Evolutionary conservation across 1,140 invertebrate species (phyloP).

Genomic region (Hypothenemus hampei): DNA sequence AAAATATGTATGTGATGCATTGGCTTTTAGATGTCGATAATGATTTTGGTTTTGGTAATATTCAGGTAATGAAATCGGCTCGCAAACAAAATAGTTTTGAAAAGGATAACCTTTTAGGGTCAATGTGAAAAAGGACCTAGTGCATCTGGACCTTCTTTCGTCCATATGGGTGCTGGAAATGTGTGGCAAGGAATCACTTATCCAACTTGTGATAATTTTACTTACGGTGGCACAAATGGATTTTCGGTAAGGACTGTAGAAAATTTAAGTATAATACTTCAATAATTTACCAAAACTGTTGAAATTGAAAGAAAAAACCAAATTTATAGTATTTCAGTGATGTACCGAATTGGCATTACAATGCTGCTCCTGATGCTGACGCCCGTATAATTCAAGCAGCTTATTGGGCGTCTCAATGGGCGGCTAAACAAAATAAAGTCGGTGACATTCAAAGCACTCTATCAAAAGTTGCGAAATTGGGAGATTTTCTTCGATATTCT

Average conservation of each 20-base stretch:
- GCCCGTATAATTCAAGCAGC: slow-evolving; percentile 15
- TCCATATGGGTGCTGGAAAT: slow-evolving; percentile 15
- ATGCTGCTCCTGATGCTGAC: slow-evolving; percentile 21
- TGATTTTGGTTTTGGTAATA: slow-evolving; percentile 21
- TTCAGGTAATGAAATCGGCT: slow-evolving; percentile 15
- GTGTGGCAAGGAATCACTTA: slow-evolving; percentile 24
- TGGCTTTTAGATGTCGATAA: slow-evolving; percentile 24
- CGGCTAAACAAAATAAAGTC: slow-evolving; percentile 8
- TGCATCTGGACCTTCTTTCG: slow-evolving; percentile 18
- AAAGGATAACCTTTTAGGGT: slow-evolving; percentile 1
- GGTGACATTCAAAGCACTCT: slow-evolving; percentile 12
- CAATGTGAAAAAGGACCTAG: slow-evolving; percentile 15
- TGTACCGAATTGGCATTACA: slow-evolving; percentile 23
- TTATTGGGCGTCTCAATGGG: slow-evolving; percentile 27
- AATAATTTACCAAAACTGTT: too few relatives aligned
- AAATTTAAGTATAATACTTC: too few relatives aligned
- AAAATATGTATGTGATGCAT: slow-evolving; percentile 20
- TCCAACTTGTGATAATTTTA: slow-evolving; percentile 21
- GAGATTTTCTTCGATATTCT: slow-evolving; percentile 22
- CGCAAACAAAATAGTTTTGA: too few relatives aligned
- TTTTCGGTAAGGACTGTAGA: slow-evolving; percentile 21
- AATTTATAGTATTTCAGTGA: not conserved
- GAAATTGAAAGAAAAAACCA: too few relatives aligned
- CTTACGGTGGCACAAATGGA: slow-evolving; percentile 14
- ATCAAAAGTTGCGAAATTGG: slow-evolving; percentile 15